These are phyloP conservation scores for Rhinichthys osculus DNA, from an alignment of 2,797 vertebrate species.

Conservation along the genomic window DNA sequence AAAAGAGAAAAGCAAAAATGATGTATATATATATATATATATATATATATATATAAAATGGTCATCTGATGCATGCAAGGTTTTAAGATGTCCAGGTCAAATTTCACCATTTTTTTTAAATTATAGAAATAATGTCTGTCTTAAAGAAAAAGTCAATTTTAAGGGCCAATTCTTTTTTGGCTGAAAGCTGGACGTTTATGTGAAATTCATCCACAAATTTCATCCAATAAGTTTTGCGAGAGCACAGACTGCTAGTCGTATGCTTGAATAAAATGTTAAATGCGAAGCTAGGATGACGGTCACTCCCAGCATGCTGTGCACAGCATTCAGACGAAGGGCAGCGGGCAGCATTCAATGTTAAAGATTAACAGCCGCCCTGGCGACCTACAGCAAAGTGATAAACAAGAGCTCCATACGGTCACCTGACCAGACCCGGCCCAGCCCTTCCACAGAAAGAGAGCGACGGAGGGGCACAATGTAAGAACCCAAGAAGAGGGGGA, in stretches of 20 bases:
- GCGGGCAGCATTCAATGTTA: conserved; percentile 32
- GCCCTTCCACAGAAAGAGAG: conserved; percentile 20
- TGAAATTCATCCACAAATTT: not conserved
- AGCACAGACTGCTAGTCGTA: not conserved
- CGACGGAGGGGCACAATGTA: not conserved
- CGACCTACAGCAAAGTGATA: conserved; percentile 42
- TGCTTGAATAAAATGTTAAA: not conserved
- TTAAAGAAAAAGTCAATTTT: not conserved
- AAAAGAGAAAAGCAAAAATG: not conserved
- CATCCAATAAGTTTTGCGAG: not conserved
- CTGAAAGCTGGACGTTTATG: not conserved
- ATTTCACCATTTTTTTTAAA: not conserved
- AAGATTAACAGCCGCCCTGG: conserved; percentile 51
- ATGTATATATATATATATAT: no score
- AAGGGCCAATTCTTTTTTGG: not conserved
- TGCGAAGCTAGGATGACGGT: not conserved
- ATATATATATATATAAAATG: not conserved
- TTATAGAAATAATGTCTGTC: not conserved
- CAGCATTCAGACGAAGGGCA: conserved; percentile 7
- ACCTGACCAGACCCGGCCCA: conserved; percentile 26
- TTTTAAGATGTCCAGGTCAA: not conserved
- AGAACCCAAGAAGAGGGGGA: conserved; percentile 21
- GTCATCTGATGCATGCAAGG: not conserved
- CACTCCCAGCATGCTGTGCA: conserved; percentile 18
- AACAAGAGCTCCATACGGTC: conserved; percentile 44